Evolutionary conservation across 2,113 vertebrate species (phyloP).

Genomic region (Pyxicephalus adspersus): DNA sequence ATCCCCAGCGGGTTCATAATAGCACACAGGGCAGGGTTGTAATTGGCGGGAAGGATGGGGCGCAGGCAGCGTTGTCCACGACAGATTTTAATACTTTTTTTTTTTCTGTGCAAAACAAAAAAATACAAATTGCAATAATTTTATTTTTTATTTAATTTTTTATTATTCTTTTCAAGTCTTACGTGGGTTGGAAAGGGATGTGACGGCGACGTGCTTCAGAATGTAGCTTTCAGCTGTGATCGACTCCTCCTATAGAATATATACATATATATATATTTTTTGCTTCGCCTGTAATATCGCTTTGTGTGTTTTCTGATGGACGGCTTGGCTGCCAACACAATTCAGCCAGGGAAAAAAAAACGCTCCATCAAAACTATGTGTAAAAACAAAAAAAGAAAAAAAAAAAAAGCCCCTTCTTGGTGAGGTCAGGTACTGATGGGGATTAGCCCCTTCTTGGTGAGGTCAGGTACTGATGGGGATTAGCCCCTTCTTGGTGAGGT

Average conservation of each 20-base stretch:
- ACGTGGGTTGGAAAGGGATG: slow-evolving; percentile 34
- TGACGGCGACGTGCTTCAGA: slow-evolving; percentile 22
- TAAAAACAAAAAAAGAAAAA: slow-evolving; percentile 74
- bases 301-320: slow-evolving; percentile 84
- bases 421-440: too few relatives aligned
- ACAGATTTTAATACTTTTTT: background rate
- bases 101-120: slow-evolving; percentile 66
- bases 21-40: background rate
- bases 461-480: too few relatives aligned
- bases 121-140: slow-evolving; percentile 67
- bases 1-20: background rate
- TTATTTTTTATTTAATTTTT: background rate
- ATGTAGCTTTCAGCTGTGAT: slow-evolving; percentile 77
- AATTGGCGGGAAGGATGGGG: background rate
- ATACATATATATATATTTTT: slow-evolving; percentile 75
- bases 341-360: slow-evolving; percentile 80
- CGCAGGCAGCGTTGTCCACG: background rate
- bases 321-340: slow-evolving; percentile 78
- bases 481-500: too few relatives aligned
- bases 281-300: slow-evolving; percentile 91
- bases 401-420: slow-evolving; percentile 59
- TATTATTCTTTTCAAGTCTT: slow-evolving; percentile 65
- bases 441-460: too few relatives aligned
- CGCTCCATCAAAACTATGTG: slow-evolving; percentile 80
- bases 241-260: slow-evolving; percentile 70